Conservation (phyloP, 2,888 invertebrate genomes). For the Tipula helvola region DNA sequence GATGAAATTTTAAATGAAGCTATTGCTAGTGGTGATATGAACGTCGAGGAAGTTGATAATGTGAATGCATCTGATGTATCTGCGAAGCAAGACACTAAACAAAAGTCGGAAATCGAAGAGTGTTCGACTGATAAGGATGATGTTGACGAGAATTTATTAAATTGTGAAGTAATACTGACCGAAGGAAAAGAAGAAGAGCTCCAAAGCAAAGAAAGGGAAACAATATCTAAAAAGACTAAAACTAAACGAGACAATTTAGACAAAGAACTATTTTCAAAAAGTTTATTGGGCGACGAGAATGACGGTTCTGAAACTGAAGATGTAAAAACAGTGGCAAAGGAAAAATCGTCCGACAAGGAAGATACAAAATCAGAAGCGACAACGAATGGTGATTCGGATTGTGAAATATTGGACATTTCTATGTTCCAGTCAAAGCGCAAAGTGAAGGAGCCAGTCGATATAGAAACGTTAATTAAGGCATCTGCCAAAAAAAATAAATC, state of each 20-base stretch:
- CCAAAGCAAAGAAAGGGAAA: not conserved
- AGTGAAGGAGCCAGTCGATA: slow-evolving; percentile 19
- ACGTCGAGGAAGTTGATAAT: not conserved
- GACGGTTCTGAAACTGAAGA: not conserved
- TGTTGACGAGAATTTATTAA: not conserved
- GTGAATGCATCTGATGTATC: not conserved
- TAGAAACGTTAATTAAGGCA: slow-evolving; percentile 24
- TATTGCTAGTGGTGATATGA: not conserved
- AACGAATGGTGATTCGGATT: slow-evolving; percentile 18
- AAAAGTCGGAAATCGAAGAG: not conserved
- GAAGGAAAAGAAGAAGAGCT: not conserved
- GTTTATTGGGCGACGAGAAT: not conserved
- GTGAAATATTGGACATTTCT: slow-evolving; percentile 22
- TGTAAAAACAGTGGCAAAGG: slow-evolving; percentile 23
- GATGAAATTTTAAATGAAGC: not conserved
- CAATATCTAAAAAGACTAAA: not conserved
- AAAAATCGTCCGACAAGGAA: not conserved
- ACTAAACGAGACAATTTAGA: not conserved
- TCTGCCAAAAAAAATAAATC: slow-evolving; percentile 22
- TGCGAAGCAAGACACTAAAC: not conserved
- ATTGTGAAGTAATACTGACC: not conserved
- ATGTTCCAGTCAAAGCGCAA: slow-evolving; percentile 18
- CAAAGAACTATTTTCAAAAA: not conserved
- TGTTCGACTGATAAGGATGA: not conserved
- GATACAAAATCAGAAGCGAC: not conserved